Evolutionary conservation across 2,113 vertebrate genomes (phyloP), one percentile per base, ranked within the genome.

Genomic region (Anthoscopus minutus): DNA sequence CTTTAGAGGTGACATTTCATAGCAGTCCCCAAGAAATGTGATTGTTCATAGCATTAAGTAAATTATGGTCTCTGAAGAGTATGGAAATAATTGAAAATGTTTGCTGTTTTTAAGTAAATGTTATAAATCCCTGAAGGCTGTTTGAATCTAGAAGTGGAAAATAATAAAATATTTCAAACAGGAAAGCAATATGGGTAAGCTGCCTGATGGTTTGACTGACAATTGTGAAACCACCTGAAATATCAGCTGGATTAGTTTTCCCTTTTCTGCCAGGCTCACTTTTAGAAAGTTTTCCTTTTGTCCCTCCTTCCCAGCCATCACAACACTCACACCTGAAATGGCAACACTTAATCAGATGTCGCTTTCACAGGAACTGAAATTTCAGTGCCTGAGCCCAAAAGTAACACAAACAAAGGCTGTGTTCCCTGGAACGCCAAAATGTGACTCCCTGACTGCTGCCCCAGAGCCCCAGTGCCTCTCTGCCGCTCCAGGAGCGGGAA

Each of bases 81-180:
- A 54, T 92, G 89, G 94, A 97, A 98, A 98, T 98, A 98, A 98
- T 98, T 97, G 97, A 97, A 97, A 97, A 96, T 97, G 95, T 98
- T 98, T 97, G 94, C 96, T 98, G 97, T 97, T 97, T 98, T 97
- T 96, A 98, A 98, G 97, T 97, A 98, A 98, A 98, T 97, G 96
- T 88, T 94, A 97, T 98, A 97, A 97, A 97, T 98, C 97, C 97
- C 96, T 54, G 48, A 81, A 94, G 91, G 94, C 60, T n/a, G 88
- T 90, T 94, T 92, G 84, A 81, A 69, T 88, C 72, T 86, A 64
- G 62, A 80, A 82, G 66, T 77, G 67, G 38, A 86, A 83, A 60
- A 84, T n/a, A 96, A 92, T 74, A 61, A 94, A 72, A 72, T 54
- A 62, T 88, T 94, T 89, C 58, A 25, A 79, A n/a, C 40, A 88